A percentile compares a stretch with the other conserved stretches of the same genome.
These are phyloP conservation scores for Myotis findleyi DNA, from an alignment of 2,797 vertebrate genomes.

Conservation along the genomic window DNA sequence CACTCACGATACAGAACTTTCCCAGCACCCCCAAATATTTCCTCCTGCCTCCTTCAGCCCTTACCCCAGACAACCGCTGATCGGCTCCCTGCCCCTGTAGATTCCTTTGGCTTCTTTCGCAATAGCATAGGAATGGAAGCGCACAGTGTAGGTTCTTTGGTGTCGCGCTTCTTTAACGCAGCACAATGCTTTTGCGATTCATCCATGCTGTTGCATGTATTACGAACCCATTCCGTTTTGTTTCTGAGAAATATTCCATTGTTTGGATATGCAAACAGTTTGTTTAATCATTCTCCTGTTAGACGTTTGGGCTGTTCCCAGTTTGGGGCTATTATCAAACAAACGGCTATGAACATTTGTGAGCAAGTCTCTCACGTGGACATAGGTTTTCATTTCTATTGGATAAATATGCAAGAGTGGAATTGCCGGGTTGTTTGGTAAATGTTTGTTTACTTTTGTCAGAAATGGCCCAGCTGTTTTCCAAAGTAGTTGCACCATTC, in stretches of 20 bases:
- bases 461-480: not conserved
- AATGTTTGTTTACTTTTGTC: not conserved
- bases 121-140: not conserved
- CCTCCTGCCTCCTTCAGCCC: not conserved
- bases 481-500: not conserved
- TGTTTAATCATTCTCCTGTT: not conserved
- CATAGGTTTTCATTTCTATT: not conserved
- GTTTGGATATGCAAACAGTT: not conserved
- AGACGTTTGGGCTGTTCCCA: not conserved
- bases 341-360: not conserved
- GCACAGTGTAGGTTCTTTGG: accelerated
- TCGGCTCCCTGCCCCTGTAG: not conserved
- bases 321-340: not conserved
- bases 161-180: not conserved
- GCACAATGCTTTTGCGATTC: not conserved
- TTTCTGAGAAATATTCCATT: not conserved
- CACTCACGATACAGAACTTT: not conserved
- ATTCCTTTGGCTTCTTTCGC: not conserved
- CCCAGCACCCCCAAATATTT: not conserved
- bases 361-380: not conserved
- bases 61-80: not conserved
- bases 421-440: not conserved
- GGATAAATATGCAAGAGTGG: not conserved
- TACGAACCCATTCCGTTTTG: not conserved
- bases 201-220: not conserved